Evolutionary conservation across 1,140 invertebrate genomes (phyloP).

Genomic region (Lasioglossum baleicum): DNA sequence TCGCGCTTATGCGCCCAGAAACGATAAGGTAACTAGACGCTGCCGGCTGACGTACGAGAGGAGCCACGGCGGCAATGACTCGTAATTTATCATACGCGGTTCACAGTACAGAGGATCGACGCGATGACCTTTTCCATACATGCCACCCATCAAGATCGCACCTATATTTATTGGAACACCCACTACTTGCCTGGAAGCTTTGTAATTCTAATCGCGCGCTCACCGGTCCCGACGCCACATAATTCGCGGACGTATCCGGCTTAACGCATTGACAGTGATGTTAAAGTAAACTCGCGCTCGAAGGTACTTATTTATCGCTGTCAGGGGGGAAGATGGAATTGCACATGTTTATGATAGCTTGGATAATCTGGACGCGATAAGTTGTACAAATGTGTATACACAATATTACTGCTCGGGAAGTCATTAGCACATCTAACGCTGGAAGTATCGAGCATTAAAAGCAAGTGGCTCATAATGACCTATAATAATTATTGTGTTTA

Average conservation of each 20-base stretch:
- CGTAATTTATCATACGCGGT: conserved; percentile 10
- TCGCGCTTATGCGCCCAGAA: background rate
- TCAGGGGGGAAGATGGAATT: too few relatives aligned
- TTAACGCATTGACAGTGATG: background rate
- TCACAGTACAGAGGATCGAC: background rate
- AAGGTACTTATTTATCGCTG: too few relatives aligned
- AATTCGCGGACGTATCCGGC: background rate
- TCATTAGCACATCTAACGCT: too few relatives aligned
- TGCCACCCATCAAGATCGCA: conserved; percentile 33
- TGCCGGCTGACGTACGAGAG: conserved; percentile 42
- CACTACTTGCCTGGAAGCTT: background rate
- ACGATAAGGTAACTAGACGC: conserved; percentile 51
- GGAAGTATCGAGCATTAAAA: too few relatives aligned
- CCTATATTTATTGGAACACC: conserved; percentile 24
- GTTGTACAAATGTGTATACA: too few relatives aligned
- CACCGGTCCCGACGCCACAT: background rate
- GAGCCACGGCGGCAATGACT: background rate
- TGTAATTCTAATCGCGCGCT: background rate
- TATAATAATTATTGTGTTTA: too few relatives aligned
- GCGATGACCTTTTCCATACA: conserved; percentile 28
- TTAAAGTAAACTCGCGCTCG: background rate
- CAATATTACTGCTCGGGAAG: too few relatives aligned
- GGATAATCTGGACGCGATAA: too few relatives aligned
- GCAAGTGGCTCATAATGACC: too few relatives aligned
- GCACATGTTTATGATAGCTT: too few relatives aligned